Evolutionary conservation across 2,797 vertebrate species (phyloP).

Genomic region (Mareca penelope): DNA sequence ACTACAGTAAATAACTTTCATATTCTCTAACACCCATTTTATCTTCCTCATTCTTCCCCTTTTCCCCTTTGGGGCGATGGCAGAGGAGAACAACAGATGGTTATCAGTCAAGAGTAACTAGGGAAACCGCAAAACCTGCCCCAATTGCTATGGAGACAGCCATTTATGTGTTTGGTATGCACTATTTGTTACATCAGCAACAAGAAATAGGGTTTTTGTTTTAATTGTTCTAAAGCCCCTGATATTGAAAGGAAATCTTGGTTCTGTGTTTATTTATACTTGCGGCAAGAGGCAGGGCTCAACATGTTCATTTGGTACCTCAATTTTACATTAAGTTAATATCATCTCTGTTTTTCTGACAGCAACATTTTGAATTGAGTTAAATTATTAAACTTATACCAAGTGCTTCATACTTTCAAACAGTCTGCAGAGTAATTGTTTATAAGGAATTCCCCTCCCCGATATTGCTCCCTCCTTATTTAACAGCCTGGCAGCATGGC

Average conservation of each 20-base stretch:
- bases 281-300: background rate
- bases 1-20: conserved; percentile 33
- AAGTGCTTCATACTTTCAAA: background rate
- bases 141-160: conserved; percentile 82
- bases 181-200: conserved; percentile 78
- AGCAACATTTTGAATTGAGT: background rate
- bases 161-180: conserved; percentile 77
- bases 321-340: background rate
- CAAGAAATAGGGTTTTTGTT: conserved; percentile 35
- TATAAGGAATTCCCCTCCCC: background rate
- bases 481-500: background rate
- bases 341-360: background rate
- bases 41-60: conserved; percentile 44
- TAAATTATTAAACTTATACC: background rate
- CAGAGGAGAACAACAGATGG: conserved; percentile 76
- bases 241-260: background rate
- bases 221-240: background rate
- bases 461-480: background rate
- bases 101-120: conserved; percentile 82
- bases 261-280: background rate
- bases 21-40: conserved; percentile 56
- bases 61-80: conserved; percentile 60
- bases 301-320: background rate
- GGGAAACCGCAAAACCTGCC: conserved; percentile 81
- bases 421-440: background rate